phyloP scores from a whole-genome alignment of 2,888 invertebrate species.

The Hydrotaea cyrtoneurina region DNA sequence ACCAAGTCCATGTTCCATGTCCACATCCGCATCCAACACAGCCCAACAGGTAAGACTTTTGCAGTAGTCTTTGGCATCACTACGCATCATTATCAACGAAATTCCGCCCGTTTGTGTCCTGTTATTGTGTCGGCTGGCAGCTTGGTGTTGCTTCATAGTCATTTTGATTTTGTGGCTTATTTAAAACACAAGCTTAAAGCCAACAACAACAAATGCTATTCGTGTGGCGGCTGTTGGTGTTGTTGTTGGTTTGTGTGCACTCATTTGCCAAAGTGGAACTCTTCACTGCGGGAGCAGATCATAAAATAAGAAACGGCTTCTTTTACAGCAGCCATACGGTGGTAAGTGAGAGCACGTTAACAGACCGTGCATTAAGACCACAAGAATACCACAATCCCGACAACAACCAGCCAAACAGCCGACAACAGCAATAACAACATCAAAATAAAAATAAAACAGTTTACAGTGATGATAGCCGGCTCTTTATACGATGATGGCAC shows the following conservation, averaged over 20 bases:
- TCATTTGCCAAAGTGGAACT: conserved; percentile 55
- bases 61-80: conserved; percentile 64
- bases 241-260: neutral
- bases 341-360: conserved; percentile 68
- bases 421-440: conserved; percentile 20
- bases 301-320: conserved; percentile 68
- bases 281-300: conserved; percentile 66
- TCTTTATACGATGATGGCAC: neutral
- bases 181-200: conserved; percentile 19
- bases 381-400: conserved; percentile 46
- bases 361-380: conserved; percentile 61
- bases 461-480: conserved; percentile 60
- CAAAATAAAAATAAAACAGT: conserved; percentile 45
- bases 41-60: neutral
- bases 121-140: conserved; percentile 8
- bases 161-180: conserved; percentile 55
- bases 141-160: conserved; percentile 11
- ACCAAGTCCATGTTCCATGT: conserved; percentile 15
- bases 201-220: neutral
- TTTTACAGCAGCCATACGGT: conserved; percentile 67
- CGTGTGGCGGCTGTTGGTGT: conserved; percentile 6
- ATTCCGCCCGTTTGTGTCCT: conserved; percentile 43
- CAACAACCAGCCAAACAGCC: neutral
- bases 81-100: conserved; percentile 67
- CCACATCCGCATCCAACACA: neutral